Evolutionary conservation across 2,888 invertebrate species (phyloP), one percentile per base, ranked within the genome.

Genomic region (Limnephilus auricula): DNA sequence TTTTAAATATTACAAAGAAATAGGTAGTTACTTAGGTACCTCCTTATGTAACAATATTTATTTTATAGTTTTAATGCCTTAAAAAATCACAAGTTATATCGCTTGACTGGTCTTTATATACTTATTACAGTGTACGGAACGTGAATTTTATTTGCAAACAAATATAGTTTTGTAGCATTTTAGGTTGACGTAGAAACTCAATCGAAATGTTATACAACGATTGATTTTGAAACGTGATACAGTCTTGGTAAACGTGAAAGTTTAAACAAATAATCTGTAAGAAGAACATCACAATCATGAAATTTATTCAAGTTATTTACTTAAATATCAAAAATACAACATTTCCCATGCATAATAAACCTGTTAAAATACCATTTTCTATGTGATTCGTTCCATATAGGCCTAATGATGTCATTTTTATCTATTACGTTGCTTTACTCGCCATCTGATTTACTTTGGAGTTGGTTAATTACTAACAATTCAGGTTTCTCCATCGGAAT

Each of bases 401-500:
- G 25, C 30, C 30, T 45, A 45, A 40, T n/a, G 40, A 85, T 85
- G 40, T 40, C 25, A 40, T 45, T 30, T 85, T 85, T 85, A 85
- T 85, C 85, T 85, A n/a, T 85, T 85, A 85, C 40, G 85, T 85
- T 85, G 40, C 40, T 85, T 40, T 30, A 18, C 32, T 82, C 34
- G 34, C 32, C 82, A n/a, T 32, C 82, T 30, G 85, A 85, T 85
- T 45, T 85, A 85, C 40, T n/a, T 85, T 85, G 45, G 37, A 37
- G 18, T 25, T n/a, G n/a, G 85, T 34, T 85, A 37, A 85, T 85
- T 85, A 85, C 25, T 9, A 6, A 65, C 30, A 85, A 45, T 85
- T 40, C 85, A n/a, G 45, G 85, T 85, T 85, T 85, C 85, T 40
- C 85, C 40, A 12, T 34, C 13, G 85, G 85, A 85, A 85, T 85